A percentile compares a stretch with the other conserved stretches of the same genome.
Evolutionary conservation across 2,113 vertebrate species (phyloP).

Genomic region (Perccottus glenii): DNA sequence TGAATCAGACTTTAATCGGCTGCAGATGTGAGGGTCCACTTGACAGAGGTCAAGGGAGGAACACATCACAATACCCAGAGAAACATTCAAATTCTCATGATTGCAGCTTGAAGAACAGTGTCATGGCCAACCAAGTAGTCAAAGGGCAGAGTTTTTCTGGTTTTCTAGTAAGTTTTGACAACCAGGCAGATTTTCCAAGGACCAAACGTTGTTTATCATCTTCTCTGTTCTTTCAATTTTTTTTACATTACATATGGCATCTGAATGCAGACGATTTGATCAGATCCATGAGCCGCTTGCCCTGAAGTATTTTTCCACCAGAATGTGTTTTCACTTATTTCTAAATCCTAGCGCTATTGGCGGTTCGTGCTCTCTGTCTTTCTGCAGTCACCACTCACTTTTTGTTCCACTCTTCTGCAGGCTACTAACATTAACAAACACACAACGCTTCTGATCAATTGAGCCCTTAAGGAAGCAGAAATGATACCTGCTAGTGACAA

Average conservation of each 20-base stretch:
- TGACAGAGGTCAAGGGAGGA: slow-evolving; percentile 21
- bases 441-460: slow-evolving; percentile 21
- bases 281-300: slow-evolving; percentile 40
- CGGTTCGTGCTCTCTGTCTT: slow-evolving; percentile 32
- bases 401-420: slow-evolving; percentile 26
- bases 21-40: slow-evolving; percentile 45
- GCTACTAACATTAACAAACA: slow-evolving; percentile 40
- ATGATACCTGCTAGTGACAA: slow-evolving; percentile 11
- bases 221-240: slow-evolving; percentile 30
- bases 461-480: slow-evolving; percentile 16
- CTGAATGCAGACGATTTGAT: slow-evolving; percentile 53
- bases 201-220: slow-evolving; percentile 49
- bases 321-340: slow-evolving; percentile 68
- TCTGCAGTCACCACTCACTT: slow-evolving; percentile 22
- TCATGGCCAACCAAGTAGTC: slow-evolving; percentile 38
- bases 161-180: slow-evolving; percentile 15
- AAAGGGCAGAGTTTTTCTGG: slow-evolving; percentile 4
- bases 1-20: slow-evolving; percentile 18
- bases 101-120: slow-evolving; percentile 34
- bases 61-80: slow-evolving; percentile 5
- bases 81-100: slow-evolving; percentile 16
- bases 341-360: slow-evolving; percentile 34
- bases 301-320: slow-evolving; percentile 59
- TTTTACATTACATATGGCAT: slow-evolving; percentile 44
- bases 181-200: slow-evolving; percentile 24